phyloP scores from a whole-genome alignment of 2,888 invertebrate species.

The Podotricha telesiphe region DNA sequence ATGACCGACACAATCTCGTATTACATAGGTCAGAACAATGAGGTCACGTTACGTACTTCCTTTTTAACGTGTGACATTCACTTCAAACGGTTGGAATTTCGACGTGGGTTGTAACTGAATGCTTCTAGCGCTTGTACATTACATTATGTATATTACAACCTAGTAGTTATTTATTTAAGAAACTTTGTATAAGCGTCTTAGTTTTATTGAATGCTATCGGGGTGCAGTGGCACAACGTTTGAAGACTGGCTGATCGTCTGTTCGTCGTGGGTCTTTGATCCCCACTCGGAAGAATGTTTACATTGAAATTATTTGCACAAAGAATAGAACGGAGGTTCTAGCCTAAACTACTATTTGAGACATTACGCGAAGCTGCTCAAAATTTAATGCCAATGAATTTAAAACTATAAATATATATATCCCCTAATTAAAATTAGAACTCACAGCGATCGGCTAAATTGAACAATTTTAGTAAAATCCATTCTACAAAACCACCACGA shows the following conservation, averaged over 20 bases:
- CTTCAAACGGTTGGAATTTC: slow-evolving; percentile 42
- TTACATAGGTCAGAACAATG: slow-evolving; percentile 32
- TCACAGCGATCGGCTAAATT: not conserved
- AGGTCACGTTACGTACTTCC: slow-evolving; percentile 43
- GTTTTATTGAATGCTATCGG: not conserved
- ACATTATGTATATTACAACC: not conserved
- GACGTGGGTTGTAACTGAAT: slow-evolving; percentile 32
- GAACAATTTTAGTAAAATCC: not conserved
- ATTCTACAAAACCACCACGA: not conserved
- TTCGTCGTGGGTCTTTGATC: too few species aligned
- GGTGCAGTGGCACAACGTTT: too few species aligned
- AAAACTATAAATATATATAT: too few species aligned
- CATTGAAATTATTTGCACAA: too few species aligned
- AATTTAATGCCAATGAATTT: too few species aligned
- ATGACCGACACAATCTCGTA: slow-evolving; percentile 3
- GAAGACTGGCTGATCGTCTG: too few species aligned
- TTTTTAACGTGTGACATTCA: slow-evolving; percentile 48
- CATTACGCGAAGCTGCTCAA: too few species aligned
- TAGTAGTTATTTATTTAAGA: not conserved
- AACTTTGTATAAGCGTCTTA: not conserved
- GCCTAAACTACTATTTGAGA: too few species aligned
- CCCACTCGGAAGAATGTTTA: too few species aligned
- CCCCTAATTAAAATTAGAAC: not conserved
- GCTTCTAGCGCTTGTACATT: slow-evolving; percentile 10
- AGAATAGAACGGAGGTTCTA: too few species aligned